These are phyloP conservation scores for Natrix natrix DNA, from an alignment of 2,797 vertebrate species.

Conservation along the genomic window DNA sequence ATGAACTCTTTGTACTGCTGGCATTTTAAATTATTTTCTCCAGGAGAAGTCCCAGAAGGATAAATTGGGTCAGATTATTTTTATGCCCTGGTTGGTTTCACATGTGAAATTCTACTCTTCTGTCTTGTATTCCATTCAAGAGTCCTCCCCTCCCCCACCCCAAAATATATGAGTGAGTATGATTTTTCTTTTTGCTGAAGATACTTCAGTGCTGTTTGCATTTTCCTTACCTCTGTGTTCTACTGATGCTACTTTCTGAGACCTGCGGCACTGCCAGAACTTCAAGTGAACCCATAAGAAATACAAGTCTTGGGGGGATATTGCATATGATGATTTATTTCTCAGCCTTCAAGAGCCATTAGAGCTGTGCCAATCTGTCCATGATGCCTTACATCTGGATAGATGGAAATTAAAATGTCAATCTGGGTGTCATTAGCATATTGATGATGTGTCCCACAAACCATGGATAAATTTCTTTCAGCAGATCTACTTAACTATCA, in stretches of 20 bases:
- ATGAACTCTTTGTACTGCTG: conserved; percentile 13
- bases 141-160: background rate
- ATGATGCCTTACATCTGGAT: background rate
- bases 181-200: background rate
- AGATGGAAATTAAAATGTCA: conserved; percentile 2
- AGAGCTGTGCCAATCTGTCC: background rate
- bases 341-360: background rate
- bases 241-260: background rate
- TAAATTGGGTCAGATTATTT: background rate
- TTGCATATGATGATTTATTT: background rate
- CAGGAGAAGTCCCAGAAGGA: background rate
- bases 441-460: background rate
- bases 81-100: background rate
- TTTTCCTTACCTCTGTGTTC: background rate
- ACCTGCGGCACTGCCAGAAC: background rate
- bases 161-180: background rate
- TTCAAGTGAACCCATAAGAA: background rate
- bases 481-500: background rate
- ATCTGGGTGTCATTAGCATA: background rate
- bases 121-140: background rate
- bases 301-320: background rate
- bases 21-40: conserved; percentile 19
- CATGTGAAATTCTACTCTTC: background rate
- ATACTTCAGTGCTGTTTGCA: background rate
- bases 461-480: background rate